phyloP scores from a whole-genome alignment of 92 coral and sea anemone genomes.

The Meandrina meandrites region DNA sequence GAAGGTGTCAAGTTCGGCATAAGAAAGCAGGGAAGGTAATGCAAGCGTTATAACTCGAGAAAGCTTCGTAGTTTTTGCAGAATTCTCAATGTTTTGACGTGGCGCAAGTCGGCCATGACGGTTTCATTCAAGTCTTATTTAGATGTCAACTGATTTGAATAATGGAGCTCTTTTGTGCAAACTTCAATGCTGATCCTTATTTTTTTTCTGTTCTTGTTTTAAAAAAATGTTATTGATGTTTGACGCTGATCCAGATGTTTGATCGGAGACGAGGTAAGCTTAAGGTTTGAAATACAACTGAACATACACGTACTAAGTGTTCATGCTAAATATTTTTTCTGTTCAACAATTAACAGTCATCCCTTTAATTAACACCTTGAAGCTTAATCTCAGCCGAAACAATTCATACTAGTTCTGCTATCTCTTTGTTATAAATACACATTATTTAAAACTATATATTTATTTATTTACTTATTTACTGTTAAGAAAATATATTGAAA shows the following conservation, averaged over 20 bases:
- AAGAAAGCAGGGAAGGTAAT: conserved; percentile 87
- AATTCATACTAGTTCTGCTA: too few species aligned
- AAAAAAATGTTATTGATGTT: not conserved
- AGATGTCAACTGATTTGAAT: not conserved
- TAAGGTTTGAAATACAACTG: not conserved
- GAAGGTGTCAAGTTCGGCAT: conserved; percentile 91
- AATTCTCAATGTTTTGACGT: not conserved
- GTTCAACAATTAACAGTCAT: too few species aligned
- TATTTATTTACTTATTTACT: too few species aligned
- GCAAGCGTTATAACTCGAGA: not conserved
- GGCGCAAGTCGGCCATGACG: not conserved
- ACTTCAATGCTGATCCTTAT: not conserved
- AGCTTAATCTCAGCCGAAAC: too few species aligned
- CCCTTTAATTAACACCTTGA: too few species aligned
- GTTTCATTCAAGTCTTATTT: not conserved
- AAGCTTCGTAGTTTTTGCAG: not conserved
- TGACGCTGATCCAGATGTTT: conserved; percentile 62
- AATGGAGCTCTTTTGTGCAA: not conserved
- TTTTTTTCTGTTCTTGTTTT: not conserved
- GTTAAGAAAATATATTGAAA: too few species aligned
- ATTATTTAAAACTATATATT: too few species aligned
- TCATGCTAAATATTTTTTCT: too few species aligned
- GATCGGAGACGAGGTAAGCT: conserved; percentile 90
- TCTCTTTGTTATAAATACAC: too few species aligned
- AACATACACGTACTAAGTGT: too few species aligned